Conservation (phyloP, 2,797 vertebrate genomes). For the Champsocephalus esox region DNA sequence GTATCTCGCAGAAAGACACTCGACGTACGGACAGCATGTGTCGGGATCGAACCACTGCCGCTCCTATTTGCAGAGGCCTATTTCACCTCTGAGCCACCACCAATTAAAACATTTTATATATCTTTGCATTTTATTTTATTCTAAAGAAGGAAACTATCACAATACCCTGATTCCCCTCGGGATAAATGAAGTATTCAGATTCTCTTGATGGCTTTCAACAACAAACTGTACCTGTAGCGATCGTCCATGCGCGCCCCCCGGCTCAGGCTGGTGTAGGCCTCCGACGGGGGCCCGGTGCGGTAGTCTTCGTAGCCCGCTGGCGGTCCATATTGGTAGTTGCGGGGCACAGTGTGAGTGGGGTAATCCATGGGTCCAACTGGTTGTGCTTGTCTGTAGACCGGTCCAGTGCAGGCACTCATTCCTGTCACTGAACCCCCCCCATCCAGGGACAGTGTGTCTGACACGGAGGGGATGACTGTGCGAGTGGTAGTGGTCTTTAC, state of each 20-base stretch:
- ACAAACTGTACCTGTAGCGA: slow-evolving; percentile 86
- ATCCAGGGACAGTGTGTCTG: slow-evolving; percentile 91
- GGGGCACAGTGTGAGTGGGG: slow-evolving; percentile 91
- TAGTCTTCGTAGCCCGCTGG: slow-evolving; percentile 82
- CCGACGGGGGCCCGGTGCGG: slow-evolving; percentile 80
- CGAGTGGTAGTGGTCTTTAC: slow-evolving; percentile 94
- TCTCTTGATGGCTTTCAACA: neutral
- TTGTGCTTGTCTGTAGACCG: slow-evolving; percentile 88
- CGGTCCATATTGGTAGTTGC: slow-evolving; percentile 94
- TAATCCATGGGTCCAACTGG: slow-evolving; percentile 80
- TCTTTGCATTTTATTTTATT: too few relatives aligned
- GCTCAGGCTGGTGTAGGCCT: slow-evolving; percentile 90
- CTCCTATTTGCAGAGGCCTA: too few relatives aligned
- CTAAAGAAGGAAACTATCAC: too few relatives aligned
- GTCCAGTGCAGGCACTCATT: slow-evolving; percentile 85
- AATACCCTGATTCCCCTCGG: too few relatives aligned
- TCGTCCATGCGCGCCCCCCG: slow-evolving; percentile 92
- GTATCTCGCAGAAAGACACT: too few relatives aligned
- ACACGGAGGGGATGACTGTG: slow-evolving; percentile 90
- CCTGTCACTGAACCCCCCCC: slow-evolving; percentile 84
- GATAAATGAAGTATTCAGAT: too few relatives aligned
- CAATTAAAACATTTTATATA: too few relatives aligned
- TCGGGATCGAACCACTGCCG: too few relatives aligned
- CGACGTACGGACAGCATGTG: too few relatives aligned
- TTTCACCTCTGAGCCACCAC: too few relatives aligned